Evolutionary conservation across 2,888 invertebrate genomes (phyloP), one percentile per base, ranked within the genome.

Genomic region (Ptychoptera contaminata): DNA sequence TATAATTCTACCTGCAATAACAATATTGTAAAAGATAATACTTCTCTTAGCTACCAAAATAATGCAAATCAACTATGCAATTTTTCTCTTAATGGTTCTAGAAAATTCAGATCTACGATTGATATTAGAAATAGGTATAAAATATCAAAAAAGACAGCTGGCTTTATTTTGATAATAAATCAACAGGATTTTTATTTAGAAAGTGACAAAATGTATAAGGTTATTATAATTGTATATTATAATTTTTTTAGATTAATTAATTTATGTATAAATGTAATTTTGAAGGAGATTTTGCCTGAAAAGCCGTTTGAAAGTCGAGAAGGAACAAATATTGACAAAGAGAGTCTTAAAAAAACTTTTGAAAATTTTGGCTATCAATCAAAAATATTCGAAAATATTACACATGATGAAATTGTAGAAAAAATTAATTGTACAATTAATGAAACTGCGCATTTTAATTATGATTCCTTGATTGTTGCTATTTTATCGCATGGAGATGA

Each of bases 401-500:
- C 57, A 8, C 58, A 62, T 41, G 12, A 56, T 29, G 52, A 55
- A 9, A 51, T 64, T 16, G 42, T 60, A 10, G 35, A 49, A 1
- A 40, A 44, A 7, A 58, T 65, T 16, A 7, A 23, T 23, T 5
- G 23, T 23, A 23, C 7, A 23, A 23, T 23, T 23, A 7, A 23
- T 23, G 23, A 23, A 32, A n/a, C 11, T 7, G n/a, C 32, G 8
- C 2, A 32, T 7, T 32, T 7, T n/a, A 43, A 53, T 4, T 54
- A 51, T 15, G 63, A 64, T 47, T 65, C 64, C 1, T 38, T 65
- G 11, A 57, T 65, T 46, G 56, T 65, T 7, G 60, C 59, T 47
- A 59, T 65, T 41, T 46, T 65, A 35, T 59, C 62, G 6, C 65
- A 65, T 49, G 65, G 65, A 1, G 51, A 56, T 44, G 56, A 62